A percentile compares a stretch with the other conserved stretches of the same genome.
These are phyloP conservation scores for Idris sp. DNA, from an alignment of 1,140 invertebrate species.

Conservation along the genomic window DNA sequence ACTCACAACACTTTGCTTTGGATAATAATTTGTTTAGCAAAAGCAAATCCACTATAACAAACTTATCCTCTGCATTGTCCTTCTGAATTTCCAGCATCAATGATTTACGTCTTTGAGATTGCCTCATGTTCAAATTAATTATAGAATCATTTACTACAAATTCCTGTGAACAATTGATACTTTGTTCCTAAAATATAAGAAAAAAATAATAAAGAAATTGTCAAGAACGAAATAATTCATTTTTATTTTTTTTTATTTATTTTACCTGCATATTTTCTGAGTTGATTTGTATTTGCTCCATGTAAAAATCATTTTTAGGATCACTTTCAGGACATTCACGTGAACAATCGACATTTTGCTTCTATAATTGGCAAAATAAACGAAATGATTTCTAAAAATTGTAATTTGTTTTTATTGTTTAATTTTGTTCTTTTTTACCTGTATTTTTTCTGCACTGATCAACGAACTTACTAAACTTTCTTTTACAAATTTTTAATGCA, in stretches of 20 bases:
- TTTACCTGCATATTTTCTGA: too few relatives aligned
- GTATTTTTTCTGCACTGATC: background rate
- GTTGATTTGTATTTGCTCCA: too few relatives aligned
- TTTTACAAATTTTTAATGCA: constrained; percentile 11
- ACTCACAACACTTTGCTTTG: constrained; percentile 13
- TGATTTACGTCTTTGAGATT: constrained; percentile 8
- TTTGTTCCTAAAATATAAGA: constrained; percentile 6
- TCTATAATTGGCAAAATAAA: too few relatives aligned
- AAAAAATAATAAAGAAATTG: too few relatives aligned
- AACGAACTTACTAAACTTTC: constrained; percentile 1
- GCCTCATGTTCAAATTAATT: constrained; percentile 12
- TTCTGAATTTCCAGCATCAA: constrained; percentile 5
- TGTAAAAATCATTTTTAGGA: too few relatives aligned
- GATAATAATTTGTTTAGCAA: constrained; percentile 3
- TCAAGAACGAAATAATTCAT: too few relatives aligned
- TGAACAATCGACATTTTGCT: too few relatives aligned
- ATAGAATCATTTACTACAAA: constrained; percentile 3
- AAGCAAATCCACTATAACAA: constrained; percentile 2
- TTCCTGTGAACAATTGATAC: background rate
- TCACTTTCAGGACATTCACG: too few relatives aligned
- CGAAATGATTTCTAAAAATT: too few relatives aligned
- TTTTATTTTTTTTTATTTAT: too few relatives aligned
- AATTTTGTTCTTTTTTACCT: too few relatives aligned
- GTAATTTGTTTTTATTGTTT: too few relatives aligned
- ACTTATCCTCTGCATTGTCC: constrained; percentile 3